A percentile compares a stretch with the other conserved stretches of the same genome.
Evolutionary conservation across 2,113 vertebrate species (phyloP).

Genomic region (Tylochromis polylepis): DNA sequence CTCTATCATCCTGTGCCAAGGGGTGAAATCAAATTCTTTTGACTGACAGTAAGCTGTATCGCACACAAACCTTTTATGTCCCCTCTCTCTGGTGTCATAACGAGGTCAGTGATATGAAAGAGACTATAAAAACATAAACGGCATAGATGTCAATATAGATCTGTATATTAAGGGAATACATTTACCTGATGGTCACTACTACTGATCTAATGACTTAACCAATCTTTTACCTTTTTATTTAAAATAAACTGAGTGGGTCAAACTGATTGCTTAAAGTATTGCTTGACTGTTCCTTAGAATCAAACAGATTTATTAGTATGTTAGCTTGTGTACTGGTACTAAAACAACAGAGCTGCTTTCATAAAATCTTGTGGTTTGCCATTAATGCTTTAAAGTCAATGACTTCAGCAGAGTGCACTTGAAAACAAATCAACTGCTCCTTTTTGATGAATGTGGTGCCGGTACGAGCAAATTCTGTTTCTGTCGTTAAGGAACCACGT

Average conservation of each 20-base stretch:
- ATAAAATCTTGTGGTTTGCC: background rate
- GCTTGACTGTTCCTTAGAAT: background rate
- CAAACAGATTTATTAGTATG: background rate
- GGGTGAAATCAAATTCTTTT: background rate
- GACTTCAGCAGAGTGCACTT: background rate
- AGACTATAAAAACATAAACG: background rate
- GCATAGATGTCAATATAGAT: background rate
- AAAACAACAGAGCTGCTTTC: background rate
- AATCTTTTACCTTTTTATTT: background rate
- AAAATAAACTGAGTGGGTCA: background rate
- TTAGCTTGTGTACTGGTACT: background rate
- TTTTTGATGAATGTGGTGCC: fast-evolving
- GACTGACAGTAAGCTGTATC: background rate
- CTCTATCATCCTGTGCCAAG: background rate
- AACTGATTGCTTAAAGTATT: no score
- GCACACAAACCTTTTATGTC: background rate
- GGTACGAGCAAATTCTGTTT: background rate
- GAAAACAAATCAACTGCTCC: background rate
- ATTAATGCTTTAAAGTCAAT: background rate
- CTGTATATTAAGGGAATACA: background rate
- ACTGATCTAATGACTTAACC: background rate
- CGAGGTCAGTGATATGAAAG: background rate
- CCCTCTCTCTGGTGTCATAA: background rate
- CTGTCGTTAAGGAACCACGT: background rate
- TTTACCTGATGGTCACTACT: background rate